Evolutionary conservation across 1,140 invertebrate genomes (phyloP), one percentile per base, ranked within the genome.

Genomic region (Diorhabda sublineata): DNA sequence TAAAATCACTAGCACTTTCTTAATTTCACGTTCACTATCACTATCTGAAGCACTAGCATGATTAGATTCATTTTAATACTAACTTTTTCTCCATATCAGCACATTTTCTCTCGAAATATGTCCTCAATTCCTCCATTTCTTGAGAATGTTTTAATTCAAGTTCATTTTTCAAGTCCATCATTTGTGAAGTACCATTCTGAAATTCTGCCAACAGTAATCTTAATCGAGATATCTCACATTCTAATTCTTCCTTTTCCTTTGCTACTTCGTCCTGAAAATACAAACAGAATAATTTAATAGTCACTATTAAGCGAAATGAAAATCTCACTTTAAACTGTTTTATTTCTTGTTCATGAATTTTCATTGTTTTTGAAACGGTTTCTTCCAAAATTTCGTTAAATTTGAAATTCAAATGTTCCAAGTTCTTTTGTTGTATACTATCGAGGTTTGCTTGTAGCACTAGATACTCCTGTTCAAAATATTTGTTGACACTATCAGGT

Each of bases 71-170:
- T 26, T 26, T 26, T 26, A 26, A 26, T 26, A 79, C 82, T 83
- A 79, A 91, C 84, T 91, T 88, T 75, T 91, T 90, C 78, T 91
- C 89, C 80, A 92, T 84, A 72, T 92, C 89, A 0, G 87, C 83
- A 76, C 90, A 92, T 77, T 91, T 91, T 76, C 89, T 84, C 70
- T 92, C 91, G 75, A 92, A 93, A 74, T 92, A 93, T 2, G 85
- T 90, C 59, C 91, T 83, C 41, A 92, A 74, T 71, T 92, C 89
- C 76, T 92, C 90, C 86, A 92, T 88, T 77, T 93, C 89, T 66
- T 87, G 87, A 9, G 86, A 81, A 78, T 92, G 90, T 70, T 87
- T 87, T 6, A 75, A 76, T 66, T 88, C 86, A 6, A 91, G 76
- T 65, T 89, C 86, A 5, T 81, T 75, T 70, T 82, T 83, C 7